Conservation (phyloP, 92 coral and sea anemone genomes). For the Virgularia gustaviana region DNA sequence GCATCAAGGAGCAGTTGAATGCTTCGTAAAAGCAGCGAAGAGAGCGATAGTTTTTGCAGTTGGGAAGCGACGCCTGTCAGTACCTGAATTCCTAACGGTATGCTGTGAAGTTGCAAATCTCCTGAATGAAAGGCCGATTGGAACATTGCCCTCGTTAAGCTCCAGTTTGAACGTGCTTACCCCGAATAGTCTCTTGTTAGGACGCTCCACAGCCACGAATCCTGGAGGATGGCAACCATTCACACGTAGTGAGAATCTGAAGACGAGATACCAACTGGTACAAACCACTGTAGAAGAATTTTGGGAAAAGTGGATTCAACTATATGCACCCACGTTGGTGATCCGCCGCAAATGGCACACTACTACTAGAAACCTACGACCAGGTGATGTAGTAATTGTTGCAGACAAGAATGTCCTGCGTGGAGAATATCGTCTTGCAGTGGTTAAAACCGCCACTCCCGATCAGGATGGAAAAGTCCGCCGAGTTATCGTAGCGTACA, state of each 20-base stretch:
- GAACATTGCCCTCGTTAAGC: constrained; percentile 46
- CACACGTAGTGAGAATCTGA: constrained; percentile 4
- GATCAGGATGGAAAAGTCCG: constrained; percentile 5
- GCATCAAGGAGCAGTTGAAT: constrained; percentile 70
- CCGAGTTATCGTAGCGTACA: neutral
- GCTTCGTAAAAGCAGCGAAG: constrained; percentile 59
- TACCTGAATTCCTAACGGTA: constrained; percentile 61
- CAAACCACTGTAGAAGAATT: constrained; percentile 58
- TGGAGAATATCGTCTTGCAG: constrained; percentile 45
- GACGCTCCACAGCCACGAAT: constrained; percentile 55
- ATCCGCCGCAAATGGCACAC: constrained; percentile 49
- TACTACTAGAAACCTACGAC: constrained; percentile 41
- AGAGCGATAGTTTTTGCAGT: constrained; percentile 66
- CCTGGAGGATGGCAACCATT: constrained; percentile 65
- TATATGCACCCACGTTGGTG: constrained; percentile 54
- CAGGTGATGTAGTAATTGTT: constrained; percentile 44
- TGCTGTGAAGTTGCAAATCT: constrained; percentile 60
- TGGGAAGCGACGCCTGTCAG: constrained; percentile 55
- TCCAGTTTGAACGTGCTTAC: constrained; percentile 55
- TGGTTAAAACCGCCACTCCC: constrained; percentile 38
- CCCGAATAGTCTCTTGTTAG: constrained; percentile 64
- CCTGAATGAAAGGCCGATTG: constrained; percentile 66
- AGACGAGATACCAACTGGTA: constrained; percentile 49
- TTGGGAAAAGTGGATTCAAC: constrained; percentile 64
- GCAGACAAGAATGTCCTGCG: constrained; percentile 41